phyloP scores from a whole-genome alignment of 2,113 vertebrate genomes.

The Pavo muticus region DNA sequence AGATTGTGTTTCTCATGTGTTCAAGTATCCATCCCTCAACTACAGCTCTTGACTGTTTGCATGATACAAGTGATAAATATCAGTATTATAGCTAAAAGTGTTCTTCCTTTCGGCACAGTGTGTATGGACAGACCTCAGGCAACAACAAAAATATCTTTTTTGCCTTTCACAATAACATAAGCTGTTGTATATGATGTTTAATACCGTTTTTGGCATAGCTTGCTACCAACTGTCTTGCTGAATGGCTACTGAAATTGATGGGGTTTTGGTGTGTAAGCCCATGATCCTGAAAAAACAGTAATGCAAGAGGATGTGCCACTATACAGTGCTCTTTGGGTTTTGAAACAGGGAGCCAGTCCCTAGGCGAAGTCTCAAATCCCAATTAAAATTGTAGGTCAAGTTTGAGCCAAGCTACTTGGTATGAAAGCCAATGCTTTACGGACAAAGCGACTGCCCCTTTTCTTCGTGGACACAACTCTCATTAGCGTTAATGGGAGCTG shows the following conservation, averaged over 20 bases:
- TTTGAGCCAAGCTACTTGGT: conserved; percentile 42
- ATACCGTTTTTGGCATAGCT: background rate
- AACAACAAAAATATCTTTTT: background rate
- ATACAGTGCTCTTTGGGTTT: background rate
- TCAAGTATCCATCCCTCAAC: background rate
- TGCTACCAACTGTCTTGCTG: background rate
- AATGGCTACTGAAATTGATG: background rate
- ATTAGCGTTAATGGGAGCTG: conserved; percentile 46
- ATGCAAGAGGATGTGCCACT: background rate
- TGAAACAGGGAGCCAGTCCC: background rate
- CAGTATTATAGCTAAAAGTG: background rate
- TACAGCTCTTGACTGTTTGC: background rate
- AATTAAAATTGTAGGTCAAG: conserved; percentile 64
- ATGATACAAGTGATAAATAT: background rate
- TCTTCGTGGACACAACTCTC: conserved; percentile 7
- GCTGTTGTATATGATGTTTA: background rate
- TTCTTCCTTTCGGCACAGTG: background rate
- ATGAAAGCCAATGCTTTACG: conserved; percentile 22
- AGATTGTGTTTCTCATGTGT: background rate
- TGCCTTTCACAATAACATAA: background rate
- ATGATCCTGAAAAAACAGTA: background rate
- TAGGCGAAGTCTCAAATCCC: background rate
- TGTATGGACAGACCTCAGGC: background rate
- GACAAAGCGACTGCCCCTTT: conserved; percentile 44
- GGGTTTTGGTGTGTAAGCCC: background rate